Evolutionary conservation across 2,888 invertebrate species (phyloP), one percentile per base, ranked within the genome.

Genomic region (Patella caerulea): DNA sequence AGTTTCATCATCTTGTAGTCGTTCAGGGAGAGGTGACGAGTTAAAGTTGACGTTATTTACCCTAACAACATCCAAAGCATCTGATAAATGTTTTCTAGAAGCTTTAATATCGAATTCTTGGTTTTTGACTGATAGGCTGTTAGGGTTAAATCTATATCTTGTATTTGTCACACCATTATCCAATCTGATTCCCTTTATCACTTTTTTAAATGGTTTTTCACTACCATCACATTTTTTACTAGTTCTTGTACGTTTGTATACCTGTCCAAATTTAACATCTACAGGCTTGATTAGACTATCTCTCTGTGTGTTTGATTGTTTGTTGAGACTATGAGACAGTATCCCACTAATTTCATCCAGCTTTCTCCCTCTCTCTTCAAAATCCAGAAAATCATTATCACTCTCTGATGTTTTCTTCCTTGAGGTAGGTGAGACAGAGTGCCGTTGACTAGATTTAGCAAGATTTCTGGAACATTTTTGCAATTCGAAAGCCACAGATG

Each of bases 321-420:
- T 65, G 19, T 65, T 24, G 3, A 65, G 65, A 65, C 65, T 65
- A 24, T 65, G 65, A 65, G 65, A 65, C 65, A 65, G 65, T 24
- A 65, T 65, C 24, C 65, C 65, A 65, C 65, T 24, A 65, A 65
- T 65, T 65, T 65, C 65, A 65, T 65, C 65, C 24, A 65, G 24
- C 24, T 65, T 65, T 65, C 24, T 65, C 19, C 19, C 65, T 24
- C 65, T 65, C 24, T 65, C 65, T 65, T 19, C 19, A 65, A 65
- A 65, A 65, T 65, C 15, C 19, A 65, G 24, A 12, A 24, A 24
- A 19, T 65, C 19, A 12, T 19, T 19, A 65, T 65, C 65, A 12
- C 19, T 65, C 9, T 45, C 45, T 7, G 1, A 45, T 45, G 9
- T 45, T 45, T 45, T 45, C 45, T 45, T 45, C 45, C 9, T 45